Conservation (phyloP, 2,888 invertebrate species). For the Mythimna pallens region DNA sequence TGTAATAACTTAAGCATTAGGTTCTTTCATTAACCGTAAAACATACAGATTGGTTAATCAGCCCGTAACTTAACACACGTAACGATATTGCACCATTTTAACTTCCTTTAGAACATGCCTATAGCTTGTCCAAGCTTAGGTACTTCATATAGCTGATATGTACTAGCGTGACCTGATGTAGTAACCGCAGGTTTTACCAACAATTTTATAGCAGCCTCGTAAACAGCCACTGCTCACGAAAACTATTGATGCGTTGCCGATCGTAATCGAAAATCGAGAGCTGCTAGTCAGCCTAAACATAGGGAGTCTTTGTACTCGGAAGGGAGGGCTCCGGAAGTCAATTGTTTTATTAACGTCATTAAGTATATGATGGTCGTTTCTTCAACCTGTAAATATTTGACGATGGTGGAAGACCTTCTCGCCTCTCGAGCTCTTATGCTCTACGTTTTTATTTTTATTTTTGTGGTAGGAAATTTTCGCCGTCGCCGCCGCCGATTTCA, state of each 20-base stretch:
- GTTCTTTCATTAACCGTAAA: conserved; percentile 25
- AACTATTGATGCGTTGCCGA: conserved; percentile 4
- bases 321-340: background rate
- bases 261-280: conserved; percentile 20
- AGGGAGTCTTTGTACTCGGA: background rate
- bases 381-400: background rate
- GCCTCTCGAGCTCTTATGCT: background rate
- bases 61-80: conserved; percentile 26
- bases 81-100: conserved; percentile 48
- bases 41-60: conserved; percentile 36
- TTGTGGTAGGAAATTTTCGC: too few species aligned
- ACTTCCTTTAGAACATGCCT: conserved; percentile 21
- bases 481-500: too few species aligned
- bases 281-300: background rate
- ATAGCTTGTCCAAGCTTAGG: too few species aligned
- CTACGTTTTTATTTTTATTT: too few species aligned
- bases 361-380: background rate
- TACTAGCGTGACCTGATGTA: conserved; percentile 40
- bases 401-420: background rate
- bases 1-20: conserved; percentile 7
- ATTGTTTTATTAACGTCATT: background rate
- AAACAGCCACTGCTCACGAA: conserved; percentile 26
- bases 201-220: conserved; percentile 30
- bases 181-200: conserved; percentile 28
- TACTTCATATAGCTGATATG: conserved; percentile 8